These are phyloP conservation scores for Larimichthys polyactis DNA, from an alignment of 2,113 vertebrate species.

Conservation along the genomic window DNA sequence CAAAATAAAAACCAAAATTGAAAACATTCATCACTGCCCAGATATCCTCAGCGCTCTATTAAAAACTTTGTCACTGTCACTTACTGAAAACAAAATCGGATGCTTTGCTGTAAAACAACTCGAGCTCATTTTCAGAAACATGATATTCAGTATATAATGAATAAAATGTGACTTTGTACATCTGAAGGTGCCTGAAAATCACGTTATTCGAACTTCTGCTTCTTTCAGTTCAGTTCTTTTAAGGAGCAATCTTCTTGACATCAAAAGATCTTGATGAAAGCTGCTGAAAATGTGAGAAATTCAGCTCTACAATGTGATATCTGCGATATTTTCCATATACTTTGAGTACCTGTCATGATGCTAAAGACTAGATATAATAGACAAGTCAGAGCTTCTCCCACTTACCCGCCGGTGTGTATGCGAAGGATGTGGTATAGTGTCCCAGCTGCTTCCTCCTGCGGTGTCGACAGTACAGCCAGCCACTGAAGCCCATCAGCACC, in stretches of 20 bases:
- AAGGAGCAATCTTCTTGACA: neutral
- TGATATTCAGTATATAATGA: neutral
- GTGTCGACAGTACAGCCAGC: conserved; percentile 91
- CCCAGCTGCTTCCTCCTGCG: conserved; percentile 94
- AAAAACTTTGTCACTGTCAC: conserved; percentile 45
- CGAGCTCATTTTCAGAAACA: neutral
- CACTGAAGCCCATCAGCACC: conserved; percentile 89
- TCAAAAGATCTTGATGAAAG: neutral
- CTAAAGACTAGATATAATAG: neutral
- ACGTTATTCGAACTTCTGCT: neutral
- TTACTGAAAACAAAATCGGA: conserved; percentile 36
- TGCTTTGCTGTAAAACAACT: conserved; percentile 2
- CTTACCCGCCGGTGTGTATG: conserved; percentile 92
- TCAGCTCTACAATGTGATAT: neutral
- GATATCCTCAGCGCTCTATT: conserved; percentile 35
- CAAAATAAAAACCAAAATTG: conserved; percentile 52
- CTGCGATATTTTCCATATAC: conserved; percentile 3
- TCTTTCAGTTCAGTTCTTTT: neutral
- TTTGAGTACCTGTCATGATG: conserved; percentile 6
- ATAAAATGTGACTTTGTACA: conserved; percentile 23
- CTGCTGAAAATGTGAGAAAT: neutral
- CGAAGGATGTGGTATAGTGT: conserved; percentile 95
- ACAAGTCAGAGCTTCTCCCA: neutral
- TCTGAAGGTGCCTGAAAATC: conserved; percentile 11
- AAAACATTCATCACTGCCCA: conserved; percentile 56